These are phyloP conservation scores for Hydractinia symbiolongicarpus DNA, from an alignment of 30 jellyfish, hydroid and myxozoan genomes.

Conservation along the genomic window DNA sequence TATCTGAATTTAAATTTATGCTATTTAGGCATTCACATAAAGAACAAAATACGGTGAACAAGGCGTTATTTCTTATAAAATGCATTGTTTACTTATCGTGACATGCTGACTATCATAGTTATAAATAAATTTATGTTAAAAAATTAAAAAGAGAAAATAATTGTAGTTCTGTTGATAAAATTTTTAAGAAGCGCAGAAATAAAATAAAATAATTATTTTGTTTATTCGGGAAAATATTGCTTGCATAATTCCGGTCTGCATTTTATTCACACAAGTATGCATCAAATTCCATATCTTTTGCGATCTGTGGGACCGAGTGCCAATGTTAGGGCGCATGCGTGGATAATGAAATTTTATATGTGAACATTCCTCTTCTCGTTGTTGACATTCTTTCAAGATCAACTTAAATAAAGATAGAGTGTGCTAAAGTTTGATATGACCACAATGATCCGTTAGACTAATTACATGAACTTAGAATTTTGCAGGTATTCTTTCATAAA, in stretches of 20 bases:
- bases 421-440: neutral
- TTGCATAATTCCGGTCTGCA: neutral
- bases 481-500: neutral
- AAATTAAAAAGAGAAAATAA: neutral
- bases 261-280: neutral
- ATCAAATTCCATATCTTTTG: conserved; percentile 13
- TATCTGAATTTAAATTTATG: no score
- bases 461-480: neutral
- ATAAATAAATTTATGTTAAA: neutral
- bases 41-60: no score
- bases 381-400: conserved; percentile 13
- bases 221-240: neutral
- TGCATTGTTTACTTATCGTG: no score
- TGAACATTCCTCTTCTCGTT: neutral
- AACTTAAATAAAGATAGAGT: conserved; percentile 5
- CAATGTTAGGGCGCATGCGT: conserved; percentile 18
- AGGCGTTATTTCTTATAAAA: no score
- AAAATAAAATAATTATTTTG: no score
- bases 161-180: neutral
- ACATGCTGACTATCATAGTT: neutral
- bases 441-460: neutral
- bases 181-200: neutral
- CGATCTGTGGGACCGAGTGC: conserved; percentile 14
- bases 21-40: no score
- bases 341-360: neutral